phyloP scores from a whole-genome alignment of 1,140 invertebrate genomes.

The Pseudomyrmex sp. region DNA sequence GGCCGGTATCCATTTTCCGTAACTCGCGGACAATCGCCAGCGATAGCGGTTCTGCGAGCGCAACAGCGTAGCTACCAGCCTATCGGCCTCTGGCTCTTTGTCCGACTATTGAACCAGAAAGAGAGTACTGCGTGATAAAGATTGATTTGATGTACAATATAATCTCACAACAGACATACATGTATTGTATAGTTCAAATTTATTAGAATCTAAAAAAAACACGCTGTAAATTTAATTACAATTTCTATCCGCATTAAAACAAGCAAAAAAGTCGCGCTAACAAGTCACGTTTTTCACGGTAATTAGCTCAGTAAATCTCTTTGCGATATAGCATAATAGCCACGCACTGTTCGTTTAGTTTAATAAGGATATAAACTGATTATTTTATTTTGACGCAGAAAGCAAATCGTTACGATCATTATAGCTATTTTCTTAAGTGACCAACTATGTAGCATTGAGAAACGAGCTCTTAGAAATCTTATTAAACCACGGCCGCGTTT shows the following conservation, averaged over 20 bases:
- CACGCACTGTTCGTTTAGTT: not conserved
- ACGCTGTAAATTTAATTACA: no score
- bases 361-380: not conserved
- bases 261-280: no score
- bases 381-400: not conserved
- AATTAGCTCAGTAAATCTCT: not conserved
- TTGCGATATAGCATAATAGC: not conserved
- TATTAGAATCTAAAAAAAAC: no score
- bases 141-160: not conserved
- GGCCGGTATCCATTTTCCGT: constrained; percentile 39
- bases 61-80: not conserved
- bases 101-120: not conserved
- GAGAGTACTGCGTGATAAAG: constrained; percentile 3
- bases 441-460: not conserved
- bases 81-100: not conserved
- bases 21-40: constrained; percentile 31
- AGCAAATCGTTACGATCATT: constrained; percentile 12
- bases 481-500: not conserved
- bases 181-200: not conserved
- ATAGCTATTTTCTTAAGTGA: not conserved
- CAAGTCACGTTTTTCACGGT: not conserved
- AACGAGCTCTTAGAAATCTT: not conserved
- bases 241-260: no score
- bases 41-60: not conserved
- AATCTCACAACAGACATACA: not conserved